Percentiles rank a stretch among this genome's conserved stretches.
Evolutionary conservation across 2,113 vertebrate genomes (phyloP).

Genomic region (Lucifuga dentata): DNA sequence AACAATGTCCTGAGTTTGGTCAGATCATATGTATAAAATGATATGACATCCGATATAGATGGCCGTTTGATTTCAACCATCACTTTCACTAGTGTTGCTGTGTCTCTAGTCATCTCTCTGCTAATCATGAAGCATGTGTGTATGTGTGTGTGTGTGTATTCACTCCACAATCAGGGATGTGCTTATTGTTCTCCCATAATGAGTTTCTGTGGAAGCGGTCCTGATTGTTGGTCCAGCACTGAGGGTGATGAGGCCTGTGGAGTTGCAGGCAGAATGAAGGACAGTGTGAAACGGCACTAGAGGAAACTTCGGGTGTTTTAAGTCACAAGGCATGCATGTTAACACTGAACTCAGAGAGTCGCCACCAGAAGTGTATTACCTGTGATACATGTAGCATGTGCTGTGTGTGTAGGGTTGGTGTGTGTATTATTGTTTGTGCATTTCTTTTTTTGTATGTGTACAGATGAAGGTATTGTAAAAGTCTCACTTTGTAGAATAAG

Average conservation of each 20-base stretch:
- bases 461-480: slow-evolving; percentile 50
- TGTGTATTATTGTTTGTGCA: slow-evolving; percentile 37
- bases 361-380: slow-evolving; percentile 48
- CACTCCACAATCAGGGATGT: background rate
- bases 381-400: slow-evolving; percentile 28
- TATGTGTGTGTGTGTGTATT: background rate
- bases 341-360: slow-evolving; percentile 78
- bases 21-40: slow-evolving; percentile 30
- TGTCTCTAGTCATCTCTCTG: slow-evolving; percentile 24
- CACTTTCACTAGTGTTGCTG: slow-evolving; percentile 35
- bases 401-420: slow-evolving; percentile 32
- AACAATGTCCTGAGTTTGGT: slow-evolving; percentile 56
- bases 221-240: slow-evolving; percentile 37
- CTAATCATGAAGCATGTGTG: slow-evolving; percentile 24
- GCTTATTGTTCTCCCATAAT: slow-evolving; percentile 9
- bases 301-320: slow-evolving; percentile 77
- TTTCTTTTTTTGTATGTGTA: slow-evolving; percentile 49
- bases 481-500: no score
- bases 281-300: slow-evolving; percentile 80
- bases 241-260: slow-evolving; percentile 10
- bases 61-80: background rate
- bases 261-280: slow-evolving; percentile 79
- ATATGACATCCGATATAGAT: slow-evolving; percentile 18
- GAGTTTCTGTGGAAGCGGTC: background rate
- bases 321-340: slow-evolving; percentile 86